Base-by-base conservation (phyloP, 2,888 invertebrate species). In the Leptinotarsa juncta region DNA sequence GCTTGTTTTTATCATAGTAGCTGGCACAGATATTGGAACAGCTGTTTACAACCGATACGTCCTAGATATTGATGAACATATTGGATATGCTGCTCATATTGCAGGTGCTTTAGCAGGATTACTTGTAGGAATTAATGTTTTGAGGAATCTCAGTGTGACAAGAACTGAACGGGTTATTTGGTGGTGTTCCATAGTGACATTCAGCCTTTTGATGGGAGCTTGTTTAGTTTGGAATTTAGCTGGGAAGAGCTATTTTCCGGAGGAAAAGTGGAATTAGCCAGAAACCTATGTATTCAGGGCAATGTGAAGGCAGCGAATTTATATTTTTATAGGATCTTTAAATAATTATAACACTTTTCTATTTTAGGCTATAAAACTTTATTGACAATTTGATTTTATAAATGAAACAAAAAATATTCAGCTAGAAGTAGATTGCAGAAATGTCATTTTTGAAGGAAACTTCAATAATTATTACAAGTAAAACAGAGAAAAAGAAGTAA, bases 71-170 rank as follows among this genome's bases (percentile, higher is more conserved):
- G 89, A 92, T 65, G 93, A 94, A 85, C 93, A 96, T 88, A 94
- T 97, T 71, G 97, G 98, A 15, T 98, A 98, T 85, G 94, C 96
- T 1, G 98, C 98, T 10, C 99, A 99, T 89, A 83, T 85, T 69
- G 84, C 84, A 5, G 84, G 99, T 2, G 96, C 96, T 60, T 79
- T 97, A 3, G 97, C 97, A 67, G 98, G 98, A 82, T 87, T 94
- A 10, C 86, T 93, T 20, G 90, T 93, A 51, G 93, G 93, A 4
- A 90, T 93, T 76, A 91, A 92, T 75, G 88, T 92, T 4, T 87
- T 93, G 20, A 89, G 92, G 50, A 93, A 93, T 86, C 88, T 93
- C 15, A 89, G 90, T 80, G 90, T 91, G 18, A 89, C 89, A 74
- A 89, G 88, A 42, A 92, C 91, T 89, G 93, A 93, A 84, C 89